A percentile compares a stretch with the other conserved stretches of the same genome.
phyloP scores from a whole-genome alignment of 1,140 invertebrate genomes.

The Pseudobourletiella spinata region DNA sequence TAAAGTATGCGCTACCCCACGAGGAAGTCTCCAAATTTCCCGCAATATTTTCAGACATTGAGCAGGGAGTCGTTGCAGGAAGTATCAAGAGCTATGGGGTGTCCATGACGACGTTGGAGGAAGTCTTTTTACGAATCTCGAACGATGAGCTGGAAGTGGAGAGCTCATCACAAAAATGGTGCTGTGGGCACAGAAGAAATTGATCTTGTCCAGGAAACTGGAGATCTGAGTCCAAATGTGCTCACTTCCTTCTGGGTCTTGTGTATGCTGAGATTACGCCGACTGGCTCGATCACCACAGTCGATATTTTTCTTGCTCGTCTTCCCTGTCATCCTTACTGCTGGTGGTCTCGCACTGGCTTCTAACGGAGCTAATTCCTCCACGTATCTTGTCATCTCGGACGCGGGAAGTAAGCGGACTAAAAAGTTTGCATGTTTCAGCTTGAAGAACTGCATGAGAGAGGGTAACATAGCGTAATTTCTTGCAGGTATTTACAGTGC shows the following conservation, averaged over 20 bases:
- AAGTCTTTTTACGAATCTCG: constrained; percentile 60
- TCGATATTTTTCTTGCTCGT: constrained; percentile 53
- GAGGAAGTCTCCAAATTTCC: constrained; percentile 43
- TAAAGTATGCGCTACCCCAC: constrained; percentile 43
- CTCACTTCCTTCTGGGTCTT: background rate
- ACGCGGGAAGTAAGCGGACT: constrained; percentile 21
- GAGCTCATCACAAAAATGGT: background rate
- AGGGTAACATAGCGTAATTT: background rate
- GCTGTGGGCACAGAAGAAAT: constrained; percentile 12
- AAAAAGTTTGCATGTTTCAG: background rate
- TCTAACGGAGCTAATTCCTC: background rate
- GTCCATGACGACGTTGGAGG: constrained; percentile 70
- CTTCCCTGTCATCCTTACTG: constrained; percentile 54
- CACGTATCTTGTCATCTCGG: constrained; percentile 7
- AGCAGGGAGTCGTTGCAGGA: constrained; percentile 50
- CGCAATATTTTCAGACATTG: constrained; percentile 54
- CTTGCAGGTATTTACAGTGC: constrained; percentile 26
- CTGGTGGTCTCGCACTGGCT: constrained; percentile 55
- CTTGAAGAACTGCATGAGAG: background rate
- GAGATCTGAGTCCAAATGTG: background rate
- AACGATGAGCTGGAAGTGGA: constrained; percentile 39
- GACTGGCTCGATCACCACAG: constrained; percentile 49
- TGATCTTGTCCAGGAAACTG: background rate
- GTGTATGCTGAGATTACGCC: constrained; percentile 45
- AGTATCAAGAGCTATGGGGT: constrained; percentile 66